These are phyloP conservation scores for Hydractinia echinata DNA, from an alignment of 30 jellyfish, hydroid and myxozoan genomes.

Conservation along the genomic window DNA sequence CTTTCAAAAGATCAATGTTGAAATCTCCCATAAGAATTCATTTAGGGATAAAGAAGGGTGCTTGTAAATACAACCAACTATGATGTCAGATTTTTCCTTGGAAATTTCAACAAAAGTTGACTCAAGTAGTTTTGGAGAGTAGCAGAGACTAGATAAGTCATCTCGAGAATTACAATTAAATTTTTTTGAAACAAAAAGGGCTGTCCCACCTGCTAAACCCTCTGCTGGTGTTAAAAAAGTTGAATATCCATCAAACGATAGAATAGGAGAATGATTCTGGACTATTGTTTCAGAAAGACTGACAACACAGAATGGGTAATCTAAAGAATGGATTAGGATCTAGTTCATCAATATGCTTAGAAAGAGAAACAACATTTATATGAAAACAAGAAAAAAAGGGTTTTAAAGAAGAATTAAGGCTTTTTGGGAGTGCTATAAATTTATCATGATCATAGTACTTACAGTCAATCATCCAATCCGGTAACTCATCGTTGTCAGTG, in stretches of 20 bases:
- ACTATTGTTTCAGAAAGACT: background rate
- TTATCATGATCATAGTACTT: no score
- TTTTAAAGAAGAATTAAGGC: background rate
- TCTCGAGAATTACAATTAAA: background rate
- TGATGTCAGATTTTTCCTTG: background rate
- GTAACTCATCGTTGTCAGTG: no score
- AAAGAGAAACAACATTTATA: background rate
- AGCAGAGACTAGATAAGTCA: constrained; percentile 1
- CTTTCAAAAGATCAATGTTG: background rate
- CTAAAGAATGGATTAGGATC: background rate
- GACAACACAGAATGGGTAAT: background rate
- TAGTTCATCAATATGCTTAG: background rate
- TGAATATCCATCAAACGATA: background rate
- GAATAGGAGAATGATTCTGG: background rate
- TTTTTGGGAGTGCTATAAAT: background rate
- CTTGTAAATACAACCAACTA: background rate
- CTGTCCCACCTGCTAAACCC: background rate
- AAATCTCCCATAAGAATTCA: background rate
- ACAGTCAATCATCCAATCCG: no score
- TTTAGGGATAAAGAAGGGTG: background rate
- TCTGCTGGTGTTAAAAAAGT: background rate
- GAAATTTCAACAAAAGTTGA: background rate
- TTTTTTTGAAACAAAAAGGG: background rate
- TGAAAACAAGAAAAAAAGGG: background rate
- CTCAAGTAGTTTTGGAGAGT: background rate